Conservation (phyloP, 1,140 invertebrate species). For the Calliopsis andreniformis region DNA sequence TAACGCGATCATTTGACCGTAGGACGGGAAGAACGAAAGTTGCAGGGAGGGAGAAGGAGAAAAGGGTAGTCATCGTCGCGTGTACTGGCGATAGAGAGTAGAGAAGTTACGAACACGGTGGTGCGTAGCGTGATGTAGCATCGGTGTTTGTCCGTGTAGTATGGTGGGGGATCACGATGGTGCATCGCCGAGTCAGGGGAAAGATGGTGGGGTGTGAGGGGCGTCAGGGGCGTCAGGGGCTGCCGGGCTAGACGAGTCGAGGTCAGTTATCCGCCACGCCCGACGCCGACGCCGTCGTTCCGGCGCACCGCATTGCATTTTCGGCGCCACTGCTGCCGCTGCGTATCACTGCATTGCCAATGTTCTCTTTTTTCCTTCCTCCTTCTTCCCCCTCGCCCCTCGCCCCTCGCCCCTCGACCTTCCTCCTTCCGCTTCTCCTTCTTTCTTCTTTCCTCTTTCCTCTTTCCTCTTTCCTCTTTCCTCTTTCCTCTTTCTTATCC, state of each 20-base stretch:
- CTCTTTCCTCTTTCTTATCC: neutral
- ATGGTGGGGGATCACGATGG: constrained; percentile 37
- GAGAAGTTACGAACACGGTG: constrained; percentile 14
- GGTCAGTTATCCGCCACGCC: constrained; percentile 78
- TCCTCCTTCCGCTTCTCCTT: neutral
- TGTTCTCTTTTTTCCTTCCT: constrained; percentile 46
- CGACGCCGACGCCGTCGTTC: constrained; percentile 68
- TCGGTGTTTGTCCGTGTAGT: neutral
- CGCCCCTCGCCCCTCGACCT: neutral
- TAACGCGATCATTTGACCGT: constrained; percentile 48
- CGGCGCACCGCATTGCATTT: constrained; percentile 71
- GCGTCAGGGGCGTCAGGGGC: constrained; percentile 59
- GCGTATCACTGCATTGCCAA: constrained; percentile 67
- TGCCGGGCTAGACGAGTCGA: constrained; percentile 65
- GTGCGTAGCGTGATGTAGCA: neutral
- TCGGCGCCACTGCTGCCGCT: constrained; percentile 67
- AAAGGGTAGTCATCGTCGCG: constrained; percentile 3
- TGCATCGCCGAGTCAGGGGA: constrained; percentile 26
- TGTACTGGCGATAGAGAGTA: neutral
- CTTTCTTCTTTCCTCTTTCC: neutral
- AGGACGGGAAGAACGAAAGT: constrained; percentile 40
- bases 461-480: neutral
- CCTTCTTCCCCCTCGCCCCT: neutral
- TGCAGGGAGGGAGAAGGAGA: constrained; percentile 19
- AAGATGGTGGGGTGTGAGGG: constrained; percentile 36